Evolutionary conservation across 2,888 invertebrate genomes (phyloP).

Genomic region (Germaria angustata): DNA sequence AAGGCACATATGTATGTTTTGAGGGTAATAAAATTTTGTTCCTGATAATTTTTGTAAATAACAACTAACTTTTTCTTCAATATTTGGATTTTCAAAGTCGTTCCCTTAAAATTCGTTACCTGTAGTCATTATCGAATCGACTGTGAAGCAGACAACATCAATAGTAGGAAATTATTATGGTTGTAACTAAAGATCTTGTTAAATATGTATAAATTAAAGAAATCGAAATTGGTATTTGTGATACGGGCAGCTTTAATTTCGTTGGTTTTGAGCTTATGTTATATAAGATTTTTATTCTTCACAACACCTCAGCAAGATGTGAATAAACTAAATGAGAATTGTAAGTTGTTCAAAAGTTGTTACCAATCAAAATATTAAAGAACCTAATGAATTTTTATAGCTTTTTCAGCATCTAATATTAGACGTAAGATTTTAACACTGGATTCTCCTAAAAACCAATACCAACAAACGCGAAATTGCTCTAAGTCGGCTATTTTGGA

Average conservation of each 20-base stretch:
- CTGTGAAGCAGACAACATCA: not conserved
- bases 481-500: constrained; percentile 90
- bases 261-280: constrained; percentile 14
- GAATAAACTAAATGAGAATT: constrained; percentile 19
- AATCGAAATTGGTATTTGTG: constrained; percentile 10
- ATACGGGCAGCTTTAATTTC: not conserved
- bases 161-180: too few species aligned
- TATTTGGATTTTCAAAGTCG: too few species aligned
- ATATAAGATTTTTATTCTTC: constrained; percentile 25
- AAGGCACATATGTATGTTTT: too few species aligned
- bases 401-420: not conserved
- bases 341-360: constrained; percentile 22
- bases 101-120: too few species aligned
- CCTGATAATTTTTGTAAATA: too few species aligned
- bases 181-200: too few species aligned
- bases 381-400: not conserved
- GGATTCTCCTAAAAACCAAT: not conserved
- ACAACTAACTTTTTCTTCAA: too few species aligned
- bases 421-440: constrained; percentile 27
- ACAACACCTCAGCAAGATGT: not conserved
- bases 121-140: not conserved
- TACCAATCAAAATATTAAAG: not conserved
- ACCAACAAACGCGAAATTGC: constrained; percentile 81
- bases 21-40: too few species aligned
- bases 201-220: not conserved